phyloP scores from a whole-genome alignment of 2,797 vertebrate genomes.

The Argya squamiceps region DNA sequence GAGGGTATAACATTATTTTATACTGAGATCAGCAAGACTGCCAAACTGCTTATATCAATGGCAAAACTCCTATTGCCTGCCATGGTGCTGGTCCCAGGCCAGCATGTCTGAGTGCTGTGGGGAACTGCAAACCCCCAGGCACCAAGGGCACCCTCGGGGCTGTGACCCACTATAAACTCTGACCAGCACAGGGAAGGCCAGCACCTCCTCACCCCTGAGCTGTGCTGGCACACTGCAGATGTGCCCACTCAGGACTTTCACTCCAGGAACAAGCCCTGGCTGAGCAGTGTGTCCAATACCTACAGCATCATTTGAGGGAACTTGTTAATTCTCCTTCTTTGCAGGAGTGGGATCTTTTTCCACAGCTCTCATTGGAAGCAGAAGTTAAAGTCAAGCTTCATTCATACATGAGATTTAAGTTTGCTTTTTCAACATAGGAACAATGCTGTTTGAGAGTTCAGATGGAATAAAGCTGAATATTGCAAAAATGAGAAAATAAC shows the following conservation, averaged over 20 bases:
- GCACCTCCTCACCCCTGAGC: accelerated
- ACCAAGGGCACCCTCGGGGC: accelerated
- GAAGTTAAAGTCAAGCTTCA: background rate
- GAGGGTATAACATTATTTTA: background rate
- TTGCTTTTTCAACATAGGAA: background rate
- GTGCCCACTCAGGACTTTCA: background rate
- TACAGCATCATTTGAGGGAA: background rate
- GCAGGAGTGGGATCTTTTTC: background rate
- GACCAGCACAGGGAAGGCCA: background rate
- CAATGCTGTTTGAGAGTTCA: conserved; percentile 25
- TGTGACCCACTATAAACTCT: background rate
- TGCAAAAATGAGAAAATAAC: conserved; percentile 47
- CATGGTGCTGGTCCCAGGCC: accelerated
- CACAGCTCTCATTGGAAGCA: background rate
- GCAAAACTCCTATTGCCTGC: background rate
- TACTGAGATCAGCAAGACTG: background rate
- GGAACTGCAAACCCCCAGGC: background rate
- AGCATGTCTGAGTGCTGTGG: accelerated
- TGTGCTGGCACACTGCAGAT: background rate
- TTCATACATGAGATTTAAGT: background rate
- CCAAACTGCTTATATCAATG: background rate
- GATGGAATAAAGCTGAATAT: conserved; percentile 35
- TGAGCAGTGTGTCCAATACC: background rate
- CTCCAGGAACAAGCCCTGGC: background rate
- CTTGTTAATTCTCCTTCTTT: background rate